phyloP scores from a whole-genome alignment of 2,888 invertebrate species.

The Oxystoma pomonae region DNA sequence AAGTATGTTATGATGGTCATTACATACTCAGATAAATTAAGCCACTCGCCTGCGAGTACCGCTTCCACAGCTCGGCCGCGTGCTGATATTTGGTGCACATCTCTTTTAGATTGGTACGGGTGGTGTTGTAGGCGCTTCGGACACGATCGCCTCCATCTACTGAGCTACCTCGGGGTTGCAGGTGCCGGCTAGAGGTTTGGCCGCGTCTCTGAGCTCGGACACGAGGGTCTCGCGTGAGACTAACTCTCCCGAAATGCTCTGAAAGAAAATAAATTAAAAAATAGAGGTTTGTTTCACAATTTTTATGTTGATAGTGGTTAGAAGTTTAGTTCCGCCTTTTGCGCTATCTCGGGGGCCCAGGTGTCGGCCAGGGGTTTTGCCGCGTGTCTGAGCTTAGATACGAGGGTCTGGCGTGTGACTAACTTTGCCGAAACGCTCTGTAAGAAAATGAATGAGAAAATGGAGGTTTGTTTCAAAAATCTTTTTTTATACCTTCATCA shows the following conservation, averaged over 20 bases:
- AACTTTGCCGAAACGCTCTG: slow-evolving; percentile 77
- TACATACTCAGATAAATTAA: no score
- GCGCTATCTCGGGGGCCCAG: slow-evolving; percentile 67
- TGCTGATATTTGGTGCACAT: slow-evolving; percentile 75
- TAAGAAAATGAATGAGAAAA: slow-evolving; percentile 20
- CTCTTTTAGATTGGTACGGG: slow-evolving; percentile 70
- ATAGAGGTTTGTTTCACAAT: no score
- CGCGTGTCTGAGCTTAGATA: slow-evolving; percentile 65
- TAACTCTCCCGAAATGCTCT: slow-evolving; percentile 76
- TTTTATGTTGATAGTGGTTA: no score
- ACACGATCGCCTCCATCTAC: slow-evolving; percentile 68
- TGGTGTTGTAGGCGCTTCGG: slow-evolving; percentile 77
- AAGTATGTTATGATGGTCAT: no score
- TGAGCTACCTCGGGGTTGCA: slow-evolving; percentile 69
- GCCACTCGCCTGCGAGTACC: slow-evolving; percentile 76
- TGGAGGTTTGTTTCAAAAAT: no score
- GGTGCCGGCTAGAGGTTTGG: slow-evolving; percentile 66
- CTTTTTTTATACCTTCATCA: no score
- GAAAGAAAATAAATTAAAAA: slow-evolving; percentile 27
- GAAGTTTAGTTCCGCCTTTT: slow-evolving; percentile 66
- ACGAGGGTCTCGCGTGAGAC: slow-evolving; percentile 70
- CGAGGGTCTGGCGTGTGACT: slow-evolving; percentile 66
- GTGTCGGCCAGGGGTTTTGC: slow-evolving; percentile 69
- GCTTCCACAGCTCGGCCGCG: slow-evolving; percentile 77
- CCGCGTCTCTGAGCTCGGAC: slow-evolving; percentile 64